Percentiles rank a stretch among this genome's conserved stretches.
These are phyloP conservation scores for Cynocephalus volans DNA, from an alignment of 2,113 vertebrate genomes.

Conservation along the genomic window DNA sequence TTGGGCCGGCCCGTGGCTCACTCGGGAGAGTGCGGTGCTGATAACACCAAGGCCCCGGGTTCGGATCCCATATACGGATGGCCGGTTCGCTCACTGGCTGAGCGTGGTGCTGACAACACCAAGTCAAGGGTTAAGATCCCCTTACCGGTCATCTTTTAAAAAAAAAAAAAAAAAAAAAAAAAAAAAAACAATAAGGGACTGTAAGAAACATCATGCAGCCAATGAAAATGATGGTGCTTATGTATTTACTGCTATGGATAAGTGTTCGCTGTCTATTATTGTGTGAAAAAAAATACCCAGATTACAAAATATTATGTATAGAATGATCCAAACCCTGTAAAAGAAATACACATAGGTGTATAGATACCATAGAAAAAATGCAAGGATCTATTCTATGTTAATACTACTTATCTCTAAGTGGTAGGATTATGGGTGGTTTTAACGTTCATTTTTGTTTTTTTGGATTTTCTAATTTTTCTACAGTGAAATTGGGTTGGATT, in stretches of 20 bases:
- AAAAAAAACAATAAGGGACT: neutral
- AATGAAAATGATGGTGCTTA: neutral
- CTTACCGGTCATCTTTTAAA: too few relatives aligned
- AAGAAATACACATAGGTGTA: neutral
- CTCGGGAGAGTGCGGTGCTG: too few relatives aligned
- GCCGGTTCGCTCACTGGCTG: too few relatives aligned
- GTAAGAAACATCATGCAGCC: neutral
- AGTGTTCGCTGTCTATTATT: neutral
- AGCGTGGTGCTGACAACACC: too few relatives aligned
- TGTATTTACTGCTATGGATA: neutral
- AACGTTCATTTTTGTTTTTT: neutral
- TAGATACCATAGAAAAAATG: neutral
- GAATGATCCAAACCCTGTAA: neutral
- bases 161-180: too few relatives aligned
- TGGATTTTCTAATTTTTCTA: slow-evolving; percentile 42
- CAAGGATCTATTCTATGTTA: neutral
- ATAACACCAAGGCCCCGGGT: too few relatives aligned
- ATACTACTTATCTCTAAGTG: neutral
- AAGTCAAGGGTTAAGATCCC: too few relatives aligned
- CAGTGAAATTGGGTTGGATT: neutral
- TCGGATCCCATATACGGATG: too few relatives aligned
- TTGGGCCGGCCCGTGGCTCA: too few relatives aligned
- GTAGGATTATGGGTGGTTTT: neutral
- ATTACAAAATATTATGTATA: neutral
- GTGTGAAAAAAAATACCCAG: neutral